Evolutionary conservation across 1,140 invertebrate genomes (phyloP), one percentile per base, ranked within the genome.

Genomic region (Lethrus apterus): DNA sequence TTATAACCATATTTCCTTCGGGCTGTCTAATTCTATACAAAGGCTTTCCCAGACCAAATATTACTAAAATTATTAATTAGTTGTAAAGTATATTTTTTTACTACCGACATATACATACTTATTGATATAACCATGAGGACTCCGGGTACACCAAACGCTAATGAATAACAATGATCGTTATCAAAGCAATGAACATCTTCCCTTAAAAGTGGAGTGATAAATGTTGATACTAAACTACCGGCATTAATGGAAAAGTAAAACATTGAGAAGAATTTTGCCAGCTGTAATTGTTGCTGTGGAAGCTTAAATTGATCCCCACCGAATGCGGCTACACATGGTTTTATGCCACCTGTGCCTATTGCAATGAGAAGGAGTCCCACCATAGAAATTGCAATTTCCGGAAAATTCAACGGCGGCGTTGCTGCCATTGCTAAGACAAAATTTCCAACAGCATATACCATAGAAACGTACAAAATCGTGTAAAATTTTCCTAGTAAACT

Each of bases 311-410:
- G 96, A 69, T 99, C 95, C 0, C 92, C 96, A 13, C 96, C 96
- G 67, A 99, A 98, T 0, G 95, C 88, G 0, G 90, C 81, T 0
- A 98, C 94, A 64, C 93, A 98, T 0, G 96, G 93, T 64, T 99
- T 99, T 58, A 99, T 98, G 2, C 95, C 92, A 5, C 93, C 96
- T 0, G 91, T 93, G 1, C 93, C 92, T 9, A 93, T 44, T 2
- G 90, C 90, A 52, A 96, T 91, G 10, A 94, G 68, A 0, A 82
- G 55, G 44, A 95, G 68, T 0, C 90, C 91, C n/a, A 89, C 5
- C 4, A 92, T 73, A 2, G 85, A 81, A 21, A 89, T 76, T 47
- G 67, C 71, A 54, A 83, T 86, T 43, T 56, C 52, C 2, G 64
- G 64, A 32, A 67, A 61, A 31, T 67, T 60, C 30, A 77, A 68